Evolutionary conservation across 2,888 invertebrate species (phyloP).

Genomic region (Linyphia triangularis): DNA sequence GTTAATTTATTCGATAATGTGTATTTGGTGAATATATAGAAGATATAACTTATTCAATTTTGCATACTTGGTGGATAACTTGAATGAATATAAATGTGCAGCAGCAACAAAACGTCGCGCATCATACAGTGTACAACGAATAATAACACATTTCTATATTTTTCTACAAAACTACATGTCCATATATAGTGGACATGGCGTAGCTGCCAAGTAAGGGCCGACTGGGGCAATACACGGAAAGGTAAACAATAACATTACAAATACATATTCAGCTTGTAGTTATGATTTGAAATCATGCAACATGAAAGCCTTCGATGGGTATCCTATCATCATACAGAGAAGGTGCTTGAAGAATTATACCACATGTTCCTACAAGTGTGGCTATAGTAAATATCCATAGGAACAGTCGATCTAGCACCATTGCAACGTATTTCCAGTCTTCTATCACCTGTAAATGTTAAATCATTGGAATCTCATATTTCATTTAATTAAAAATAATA

Average conservation of each 20-base stretch:
- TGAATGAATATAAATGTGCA: slow-evolving; percentile 7
- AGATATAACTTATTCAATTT: too few species aligned
- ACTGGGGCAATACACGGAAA: slow-evolving; percentile 45
- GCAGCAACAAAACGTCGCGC: slow-evolving; percentile 2
- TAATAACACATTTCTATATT: slow-evolving; percentile 31
- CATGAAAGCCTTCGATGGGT: slow-evolving; percentile 71
- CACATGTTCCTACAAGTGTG: slow-evolving; percentile 91
- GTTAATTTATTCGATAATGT: too few species aligned
- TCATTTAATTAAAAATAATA: too few species aligned
- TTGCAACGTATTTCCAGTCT: slow-evolving; percentile 97
- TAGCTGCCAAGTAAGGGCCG: slow-evolving; percentile 75
- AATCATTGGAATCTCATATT: not conserved
- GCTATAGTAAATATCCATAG: slow-evolving; percentile 94
- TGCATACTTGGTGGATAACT: not conserved
- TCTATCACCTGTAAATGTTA: slow-evolving; percentile 88
- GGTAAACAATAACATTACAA: slow-evolving; percentile 21
- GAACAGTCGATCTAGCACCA: slow-evolving; percentile 94
- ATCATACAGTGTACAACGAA: not conserved
- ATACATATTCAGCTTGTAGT: slow-evolving; percentile 16
- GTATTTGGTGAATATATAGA: too few species aligned
- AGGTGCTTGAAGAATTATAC: slow-evolving; percentile 88
- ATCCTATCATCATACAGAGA: slow-evolving; percentile 87
- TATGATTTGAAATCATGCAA: slow-evolving; percentile 48
- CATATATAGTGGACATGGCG: slow-evolving; percentile 67
- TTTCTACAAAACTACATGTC: slow-evolving; percentile 66